Conservation (phyloP, 1,140 invertebrate species). For the Eubasilissa regina region DNA sequence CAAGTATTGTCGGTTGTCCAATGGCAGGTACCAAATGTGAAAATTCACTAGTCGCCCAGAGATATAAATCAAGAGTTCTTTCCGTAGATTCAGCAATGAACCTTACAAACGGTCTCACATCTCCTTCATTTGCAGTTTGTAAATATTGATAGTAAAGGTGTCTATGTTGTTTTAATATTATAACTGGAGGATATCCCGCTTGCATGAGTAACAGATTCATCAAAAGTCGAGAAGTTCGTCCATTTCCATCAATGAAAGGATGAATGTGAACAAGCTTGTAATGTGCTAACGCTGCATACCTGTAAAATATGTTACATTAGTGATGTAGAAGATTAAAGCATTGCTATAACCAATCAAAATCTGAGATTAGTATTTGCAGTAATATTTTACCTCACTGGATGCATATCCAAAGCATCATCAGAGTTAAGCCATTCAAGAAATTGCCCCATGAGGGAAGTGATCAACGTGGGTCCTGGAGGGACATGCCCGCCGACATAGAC, state of each 20-base stretch:
- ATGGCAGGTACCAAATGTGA: conserved; percentile 74
- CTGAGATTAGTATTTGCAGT: not conserved
- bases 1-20: conserved; percentile 67
- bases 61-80: conserved; percentile 92
- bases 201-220: conserved; percentile 99
- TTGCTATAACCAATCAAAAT: too few relatives aligned
- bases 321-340: not conserved
- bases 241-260: conserved; percentile 95
- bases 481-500: conserved; percentile 95
- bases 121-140: conserved; percentile 92
- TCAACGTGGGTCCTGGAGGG: conserved; percentile 87
- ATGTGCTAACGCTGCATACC: conserved; percentile 93
- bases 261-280: conserved; percentile 97
- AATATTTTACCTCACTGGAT: conserved; percentile 84
- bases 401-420: conserved; percentile 85
- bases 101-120: conserved; percentile 92
- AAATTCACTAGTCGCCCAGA: conserved; percentile 84
- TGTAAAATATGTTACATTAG: conserved; percentile 62
- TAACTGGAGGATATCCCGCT: conserved; percentile 96
- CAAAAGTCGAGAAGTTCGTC: conserved; percentile 91
- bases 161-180: conserved; percentile 92
- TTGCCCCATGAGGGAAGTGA: conserved; percentile 87
- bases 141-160: conserved; percentile 90
- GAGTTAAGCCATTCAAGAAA: conserved; percentile 94
- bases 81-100: conserved; percentile 97